phyloP scores from a whole-genome alignment of 1,140 invertebrate genomes.

The Panulirus ornatus region DNA sequence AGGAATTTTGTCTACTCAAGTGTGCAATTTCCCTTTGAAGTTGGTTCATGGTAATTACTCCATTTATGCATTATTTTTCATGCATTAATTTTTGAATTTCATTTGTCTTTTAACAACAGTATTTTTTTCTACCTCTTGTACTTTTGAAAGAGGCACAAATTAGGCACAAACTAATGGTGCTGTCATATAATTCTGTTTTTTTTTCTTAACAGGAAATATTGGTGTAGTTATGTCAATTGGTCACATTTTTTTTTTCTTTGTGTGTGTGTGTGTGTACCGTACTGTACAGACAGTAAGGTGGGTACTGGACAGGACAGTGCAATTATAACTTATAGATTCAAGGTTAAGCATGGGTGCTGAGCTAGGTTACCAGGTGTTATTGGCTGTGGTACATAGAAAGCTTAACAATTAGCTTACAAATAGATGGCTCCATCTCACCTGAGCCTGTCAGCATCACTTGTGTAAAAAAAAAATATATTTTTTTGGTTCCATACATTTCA shows the following conservation, averaged over 20 bases:
- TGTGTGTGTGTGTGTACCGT: too few species aligned
- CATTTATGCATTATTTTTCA: conserved; percentile 30
- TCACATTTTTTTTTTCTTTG: background rate
- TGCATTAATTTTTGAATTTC: conserved; percentile 21
- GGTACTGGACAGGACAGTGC: too few species aligned
- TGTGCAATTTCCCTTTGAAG: conserved; percentile 15
- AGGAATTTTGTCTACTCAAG: conserved; percentile 27
- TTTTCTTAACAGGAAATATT: conserved; percentile 23
- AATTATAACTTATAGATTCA: too few species aligned
- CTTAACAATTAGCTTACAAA: too few species aligned
- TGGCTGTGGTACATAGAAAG: too few species aligned
- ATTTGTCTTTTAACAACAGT: conserved; percentile 48
- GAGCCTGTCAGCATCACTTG: too few species aligned
- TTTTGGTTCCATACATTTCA: too few species aligned
- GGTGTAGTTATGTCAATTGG: background rate
- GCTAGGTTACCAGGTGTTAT: too few species aligned
- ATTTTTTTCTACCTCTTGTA: conserved; percentile 57
- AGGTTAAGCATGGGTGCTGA: too few species aligned
- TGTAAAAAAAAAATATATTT: too few species aligned
- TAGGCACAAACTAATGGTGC: conserved; percentile 65
- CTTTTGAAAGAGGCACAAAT: conserved; percentile 59
- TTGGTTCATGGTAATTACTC: conserved; percentile 29
- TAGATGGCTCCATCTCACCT: too few species aligned
- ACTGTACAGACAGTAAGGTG: too few species aligned
- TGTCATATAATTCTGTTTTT: conserved; percentile 28